Base-by-base conservation (phyloP, 1,140 invertebrate species). In the Laupala kohalensis region DNA sequence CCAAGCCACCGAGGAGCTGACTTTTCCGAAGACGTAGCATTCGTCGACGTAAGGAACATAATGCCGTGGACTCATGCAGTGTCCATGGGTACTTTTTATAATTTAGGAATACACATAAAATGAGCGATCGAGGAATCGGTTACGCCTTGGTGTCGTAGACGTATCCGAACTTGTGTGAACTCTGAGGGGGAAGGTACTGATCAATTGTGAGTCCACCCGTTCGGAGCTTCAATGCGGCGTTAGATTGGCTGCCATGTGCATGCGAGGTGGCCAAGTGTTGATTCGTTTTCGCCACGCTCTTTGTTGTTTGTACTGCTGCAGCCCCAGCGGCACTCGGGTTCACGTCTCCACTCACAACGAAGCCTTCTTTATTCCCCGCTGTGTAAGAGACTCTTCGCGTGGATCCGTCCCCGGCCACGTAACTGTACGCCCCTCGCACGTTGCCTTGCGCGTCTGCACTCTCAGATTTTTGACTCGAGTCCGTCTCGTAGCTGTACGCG, bases 361-460 rank as follows among this genome's bases (percentile, higher is more conserved):
- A 78, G 3, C 76, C 77, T 64, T 74, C 70, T n/a, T 70, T 73
- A 4, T 71, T 72, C 23, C 75, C 74, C 13, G 77, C 76, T 9
- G 67, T 29, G 68, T 78, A 78, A 9, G 76, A 73, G 5, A 78
- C 73, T 19, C 70, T 75, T 69, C 72, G 69, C 15, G 62, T 25
- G 2, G 73, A 25, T 1, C 77, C 77, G 30, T 78, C 77, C 6
- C 24, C 64, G 53, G 74, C 77, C 6, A 77, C 37, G 69, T 74
- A 78, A 5, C 74, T 72, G 70, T 75, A 78, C 23, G 64, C 70
- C 0, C 78, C 78, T 4, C 73, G 53, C 12, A 78, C 76, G 64
- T 78, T 78, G 12, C 77, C 77, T 66, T 69, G 67, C 0, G 74
- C 73, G 70, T 78, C 78, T 12, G 76, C 69, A 6, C 30, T 24